phyloP scores from a whole-genome alignment of 2,113 vertebrate genomes.

The Scolopax mira region DNA sequence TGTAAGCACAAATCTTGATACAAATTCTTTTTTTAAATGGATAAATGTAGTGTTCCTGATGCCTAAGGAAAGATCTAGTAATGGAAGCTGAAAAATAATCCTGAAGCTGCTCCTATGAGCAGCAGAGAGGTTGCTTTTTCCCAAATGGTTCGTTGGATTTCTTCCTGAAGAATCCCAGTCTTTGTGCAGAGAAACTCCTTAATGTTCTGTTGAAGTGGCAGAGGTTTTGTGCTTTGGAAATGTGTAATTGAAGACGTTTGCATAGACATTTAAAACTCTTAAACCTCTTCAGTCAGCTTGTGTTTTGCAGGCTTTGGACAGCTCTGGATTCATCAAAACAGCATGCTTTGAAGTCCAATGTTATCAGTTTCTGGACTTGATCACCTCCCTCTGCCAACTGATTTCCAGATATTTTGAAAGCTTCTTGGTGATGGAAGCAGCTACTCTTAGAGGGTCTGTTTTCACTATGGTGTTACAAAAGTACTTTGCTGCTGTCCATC shows the following conservation, averaged over 20 bases:
- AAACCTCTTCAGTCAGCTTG: not conserved
- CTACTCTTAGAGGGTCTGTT: not conserved
- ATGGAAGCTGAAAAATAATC: not conserved
- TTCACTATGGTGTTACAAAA: not conserved
- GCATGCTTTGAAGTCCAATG: not conserved
- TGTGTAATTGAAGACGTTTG: not conserved
- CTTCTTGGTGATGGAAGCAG: not conserved
- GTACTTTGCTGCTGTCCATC: not conserved
- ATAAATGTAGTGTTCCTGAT: not conserved
- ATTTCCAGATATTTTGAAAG: conserved; percentile 1
- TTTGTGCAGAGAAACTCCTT: not conserved
- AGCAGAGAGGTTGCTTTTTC: not conserved
- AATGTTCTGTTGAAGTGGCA: not conserved
- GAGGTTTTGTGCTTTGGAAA: not conserved
- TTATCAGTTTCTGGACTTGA: not conserved
- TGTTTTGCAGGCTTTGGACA: not conserved
- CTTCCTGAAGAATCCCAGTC: not conserved
- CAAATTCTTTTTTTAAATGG: not conserved
- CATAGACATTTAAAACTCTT: not conserved
- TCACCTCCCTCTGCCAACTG: not conserved
- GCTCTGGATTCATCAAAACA: not conserved
- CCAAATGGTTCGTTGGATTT: not conserved
- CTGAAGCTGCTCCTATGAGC: not conserved
- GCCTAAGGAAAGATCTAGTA: not conserved
- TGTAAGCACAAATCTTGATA: not conserved